A percentile compares a stretch with the other conserved stretches of the same genome.
phyloP scores from a whole-genome alignment of 2,113 vertebrate genomes.

The Chitala chitala region DNA sequence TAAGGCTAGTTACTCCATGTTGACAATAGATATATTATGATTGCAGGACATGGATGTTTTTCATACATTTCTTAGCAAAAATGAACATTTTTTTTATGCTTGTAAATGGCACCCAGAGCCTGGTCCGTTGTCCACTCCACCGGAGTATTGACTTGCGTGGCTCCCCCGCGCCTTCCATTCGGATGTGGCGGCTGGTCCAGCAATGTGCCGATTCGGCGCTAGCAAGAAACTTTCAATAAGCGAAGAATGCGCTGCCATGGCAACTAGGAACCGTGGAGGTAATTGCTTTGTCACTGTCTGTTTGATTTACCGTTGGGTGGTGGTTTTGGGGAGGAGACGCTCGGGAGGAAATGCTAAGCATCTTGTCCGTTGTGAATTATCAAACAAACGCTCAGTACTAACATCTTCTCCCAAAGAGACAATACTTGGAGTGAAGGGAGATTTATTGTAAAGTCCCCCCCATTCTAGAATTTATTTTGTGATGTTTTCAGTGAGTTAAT shows the following conservation, averaged over 20 bases:
- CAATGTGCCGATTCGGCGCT: conserved; percentile 22
- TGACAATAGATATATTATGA: not conserved
- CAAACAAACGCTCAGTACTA: not conserved
- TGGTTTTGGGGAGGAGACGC: not conserved
- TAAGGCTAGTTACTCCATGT: not conserved
- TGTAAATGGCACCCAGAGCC: too few species aligned
- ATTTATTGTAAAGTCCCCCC: too few species aligned
- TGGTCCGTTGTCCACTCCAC: not conserved
- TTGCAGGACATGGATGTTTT: not conserved
- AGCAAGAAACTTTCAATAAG: conserved; percentile 22
- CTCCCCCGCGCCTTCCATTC: not conserved
- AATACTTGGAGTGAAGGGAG: too few species aligned
- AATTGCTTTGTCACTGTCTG: conserved; percentile 17
- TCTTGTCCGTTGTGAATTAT: not conserved
- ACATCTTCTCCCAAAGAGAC: too few species aligned
- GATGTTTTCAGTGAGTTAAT: too few species aligned
- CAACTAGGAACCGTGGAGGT: conserved; percentile 4
- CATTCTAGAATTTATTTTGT: too few species aligned
- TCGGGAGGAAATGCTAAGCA: not conserved
- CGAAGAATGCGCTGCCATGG: conserved; percentile 22
- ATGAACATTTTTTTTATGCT: not conserved
- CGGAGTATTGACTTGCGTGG: not conserved
- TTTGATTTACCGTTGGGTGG: not conserved
- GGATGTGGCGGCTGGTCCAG: conserved; percentile 1
- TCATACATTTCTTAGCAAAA: not conserved